A percentile compares a stretch with the other conserved stretches of the same genome.
These are phyloP conservation scores for Taenioides sp. DNA, from an alignment of 2,797 vertebrate species.

Conservation along the genomic window DNA sequence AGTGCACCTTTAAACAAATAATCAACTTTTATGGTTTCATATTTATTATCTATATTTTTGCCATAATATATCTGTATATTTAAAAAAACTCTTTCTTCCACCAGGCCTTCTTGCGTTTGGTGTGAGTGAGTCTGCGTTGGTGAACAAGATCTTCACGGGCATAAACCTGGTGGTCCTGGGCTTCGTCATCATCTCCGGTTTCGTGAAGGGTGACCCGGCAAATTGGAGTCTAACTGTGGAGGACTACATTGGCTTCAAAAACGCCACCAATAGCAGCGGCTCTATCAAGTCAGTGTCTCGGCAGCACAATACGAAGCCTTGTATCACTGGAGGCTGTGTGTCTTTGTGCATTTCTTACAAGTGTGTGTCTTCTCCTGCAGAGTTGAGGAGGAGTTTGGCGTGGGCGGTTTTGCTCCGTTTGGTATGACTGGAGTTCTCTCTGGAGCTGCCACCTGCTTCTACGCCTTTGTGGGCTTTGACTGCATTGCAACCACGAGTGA, in stretches of 20 bases:
- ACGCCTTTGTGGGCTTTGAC: conserved; percentile 96
- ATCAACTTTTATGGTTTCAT: too few species aligned
- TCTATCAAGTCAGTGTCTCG: conserved; percentile 26
- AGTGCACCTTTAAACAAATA: too few species aligned
- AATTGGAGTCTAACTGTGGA: conserved; percentile 86
- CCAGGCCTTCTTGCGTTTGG: conserved; percentile 89
- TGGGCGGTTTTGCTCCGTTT: conserved; percentile 89
- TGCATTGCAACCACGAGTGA: conserved; percentile 97
- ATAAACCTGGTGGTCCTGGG: conserved; percentile 90
- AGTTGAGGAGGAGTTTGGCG: conserved; percentile 69
- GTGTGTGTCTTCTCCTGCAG: conserved; percentile 32
- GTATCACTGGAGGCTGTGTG: background rate
- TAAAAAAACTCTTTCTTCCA: background rate
- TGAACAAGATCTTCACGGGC: conserved; percentile 94
- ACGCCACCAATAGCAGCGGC: conserved; percentile 26
- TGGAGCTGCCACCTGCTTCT: conserved; percentile 95
- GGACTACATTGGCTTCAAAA: conserved; percentile 50
- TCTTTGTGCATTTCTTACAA: background rate
- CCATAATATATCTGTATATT: background rate
- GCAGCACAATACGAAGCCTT: background rate
- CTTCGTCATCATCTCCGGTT: conserved; percentile 90
- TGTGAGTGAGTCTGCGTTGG: conserved; percentile 90
- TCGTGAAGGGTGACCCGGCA: conserved; percentile 84
- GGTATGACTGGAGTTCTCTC: conserved; percentile 85
- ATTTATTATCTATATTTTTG: background rate